These are phyloP conservation scores for Stegostoma tigrinum DNA, from an alignment of 2,113 vertebrate genomes.

Conservation along the genomic window DNA sequence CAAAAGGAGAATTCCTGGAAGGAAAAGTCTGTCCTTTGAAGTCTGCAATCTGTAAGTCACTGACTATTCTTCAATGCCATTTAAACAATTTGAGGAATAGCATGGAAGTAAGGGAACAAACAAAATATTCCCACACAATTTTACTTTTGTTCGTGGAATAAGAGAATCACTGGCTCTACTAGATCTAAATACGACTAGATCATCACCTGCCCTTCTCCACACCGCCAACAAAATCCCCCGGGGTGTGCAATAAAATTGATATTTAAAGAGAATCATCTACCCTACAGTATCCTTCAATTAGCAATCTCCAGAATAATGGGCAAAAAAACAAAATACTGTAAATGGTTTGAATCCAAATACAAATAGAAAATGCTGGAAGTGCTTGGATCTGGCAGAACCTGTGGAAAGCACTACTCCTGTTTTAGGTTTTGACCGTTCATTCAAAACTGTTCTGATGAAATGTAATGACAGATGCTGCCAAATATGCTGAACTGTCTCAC, in stretches of 20 bases:
- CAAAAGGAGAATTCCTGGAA: neutral
- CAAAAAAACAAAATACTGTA: neutral
- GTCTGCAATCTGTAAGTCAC: neutral
- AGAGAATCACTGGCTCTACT: too few species aligned
- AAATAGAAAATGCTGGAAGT: neutral
- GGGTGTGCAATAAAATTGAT: neutral
- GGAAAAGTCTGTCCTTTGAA: neutral
- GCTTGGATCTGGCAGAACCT: neutral
- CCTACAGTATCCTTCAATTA: neutral
- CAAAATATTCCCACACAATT: neutral
- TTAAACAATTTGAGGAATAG: neutral
- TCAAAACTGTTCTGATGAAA: neutral
- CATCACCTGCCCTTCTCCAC: too few species aligned
- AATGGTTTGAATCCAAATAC: neutral
- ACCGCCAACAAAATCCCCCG: too few species aligned
- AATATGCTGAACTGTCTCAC: neutral
- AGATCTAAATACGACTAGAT: too few species aligned
- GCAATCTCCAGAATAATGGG: neutral
- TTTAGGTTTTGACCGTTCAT: neutral
- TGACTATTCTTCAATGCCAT: neutral
- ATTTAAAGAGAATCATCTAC: neutral
- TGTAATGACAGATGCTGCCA: neutral
- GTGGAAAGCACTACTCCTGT: neutral
- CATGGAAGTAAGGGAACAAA: too few species aligned
- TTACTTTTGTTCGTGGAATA: too few species aligned